Evolutionary conservation across 2,797 vertebrate species (phyloP).

Genomic region (Clarias pachynema): DNA sequence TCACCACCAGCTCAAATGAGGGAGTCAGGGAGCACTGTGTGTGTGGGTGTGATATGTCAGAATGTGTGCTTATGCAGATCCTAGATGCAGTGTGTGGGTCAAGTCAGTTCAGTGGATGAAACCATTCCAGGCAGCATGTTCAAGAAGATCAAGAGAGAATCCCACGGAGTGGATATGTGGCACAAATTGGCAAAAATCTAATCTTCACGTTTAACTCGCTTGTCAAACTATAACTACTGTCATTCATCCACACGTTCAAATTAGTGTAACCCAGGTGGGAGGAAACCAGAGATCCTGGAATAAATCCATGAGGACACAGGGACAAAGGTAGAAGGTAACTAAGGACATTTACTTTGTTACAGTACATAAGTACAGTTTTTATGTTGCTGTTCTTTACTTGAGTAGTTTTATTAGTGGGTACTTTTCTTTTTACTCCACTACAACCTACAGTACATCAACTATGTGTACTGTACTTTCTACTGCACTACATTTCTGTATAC

Average conservation of each 20-base stretch:
- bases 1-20: conserved; percentile 65
- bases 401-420: no score
- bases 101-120: neutral
- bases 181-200: neutral
- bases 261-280: neutral
- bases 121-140: neutral
- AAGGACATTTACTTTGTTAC: no score
- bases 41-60: conserved; percentile 13
- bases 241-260: neutral
- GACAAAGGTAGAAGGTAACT: no score
- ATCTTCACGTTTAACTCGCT: neutral
- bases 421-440: no score
- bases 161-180: neutral
- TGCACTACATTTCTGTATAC: no score
- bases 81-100: conserved; percentile 27
- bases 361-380: no score
- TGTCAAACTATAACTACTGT: neutral
- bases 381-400: no score
- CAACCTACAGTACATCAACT: no score
- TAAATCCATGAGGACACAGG: neutral
- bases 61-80: conserved; percentile 36
- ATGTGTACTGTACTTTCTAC: no score
- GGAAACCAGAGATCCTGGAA: neutral
- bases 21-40: conserved; percentile 49
- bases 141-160: neutral